Percentiles rank a stretch among this genome's conserved stretches.
Evolutionary conservation across 2,113 vertebrate genomes (phyloP).

Genomic region (Boulengeromyrus knoepffleri): DNA sequence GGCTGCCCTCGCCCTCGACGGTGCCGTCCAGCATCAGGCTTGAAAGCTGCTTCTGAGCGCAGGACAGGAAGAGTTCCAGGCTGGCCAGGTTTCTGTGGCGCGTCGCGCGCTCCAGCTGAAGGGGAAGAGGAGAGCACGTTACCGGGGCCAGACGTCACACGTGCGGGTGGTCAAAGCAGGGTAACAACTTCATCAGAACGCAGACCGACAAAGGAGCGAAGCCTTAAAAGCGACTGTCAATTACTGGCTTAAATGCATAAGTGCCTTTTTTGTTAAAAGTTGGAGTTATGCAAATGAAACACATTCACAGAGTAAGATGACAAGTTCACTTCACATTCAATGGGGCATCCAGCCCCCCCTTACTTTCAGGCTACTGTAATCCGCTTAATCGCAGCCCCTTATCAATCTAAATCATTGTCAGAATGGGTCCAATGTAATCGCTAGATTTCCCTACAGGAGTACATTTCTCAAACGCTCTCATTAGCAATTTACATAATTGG

Average conservation of each 20-base stretch:
- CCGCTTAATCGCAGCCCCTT: background rate
- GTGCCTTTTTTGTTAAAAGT: background rate
- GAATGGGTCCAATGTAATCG: background rate
- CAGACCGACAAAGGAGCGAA: background rate
- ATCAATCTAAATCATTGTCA: background rate
- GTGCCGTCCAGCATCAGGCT: slow-evolving; percentile 57
- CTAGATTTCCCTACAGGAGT: background rate
- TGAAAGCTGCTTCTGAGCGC: slow-evolving; percentile 66
- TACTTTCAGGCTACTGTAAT: background rate
- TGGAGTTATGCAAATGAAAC: background rate
- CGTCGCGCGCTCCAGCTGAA: slow-evolving; percentile 63
- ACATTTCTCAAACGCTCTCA: background rate
- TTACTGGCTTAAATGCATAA: background rate
- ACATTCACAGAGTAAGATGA: background rate
- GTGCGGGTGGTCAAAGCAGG: too few species aligned
- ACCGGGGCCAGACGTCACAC: background rate
- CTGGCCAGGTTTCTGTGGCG: slow-evolving; percentile 64
- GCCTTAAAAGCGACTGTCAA: background rate
- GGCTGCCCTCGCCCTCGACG: slow-evolving; percentile 31
- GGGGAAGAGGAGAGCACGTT: background rate
- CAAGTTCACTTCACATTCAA: background rate
- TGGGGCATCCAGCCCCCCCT: background rate
- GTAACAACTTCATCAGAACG: background rate
- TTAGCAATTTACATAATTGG: background rate
- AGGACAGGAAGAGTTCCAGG: slow-evolving; percentile 73